Conservation (phyloP, 37 sponge, comb jelly and placozoan species). For the Petrosia ficiformis region DNA sequence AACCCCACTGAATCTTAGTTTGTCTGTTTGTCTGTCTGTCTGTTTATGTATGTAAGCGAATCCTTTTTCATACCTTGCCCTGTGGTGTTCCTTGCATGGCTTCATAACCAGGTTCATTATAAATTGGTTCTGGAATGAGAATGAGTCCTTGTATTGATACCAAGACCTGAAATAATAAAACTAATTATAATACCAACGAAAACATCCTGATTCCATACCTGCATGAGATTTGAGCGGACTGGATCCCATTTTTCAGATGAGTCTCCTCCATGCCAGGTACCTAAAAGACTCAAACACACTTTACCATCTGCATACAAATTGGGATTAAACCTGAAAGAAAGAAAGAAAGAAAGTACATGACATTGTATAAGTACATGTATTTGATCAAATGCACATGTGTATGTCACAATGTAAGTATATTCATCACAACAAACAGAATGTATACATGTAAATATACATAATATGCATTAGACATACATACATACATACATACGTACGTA, state of each 20-base stretch:
- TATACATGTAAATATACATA: too few species aligned
- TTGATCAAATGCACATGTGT: not conserved
- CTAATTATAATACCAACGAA: not conserved
- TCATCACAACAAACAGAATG: not conserved
- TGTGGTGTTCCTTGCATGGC: conserved; percentile 73
- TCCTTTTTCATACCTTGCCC: conserved; percentile 85
- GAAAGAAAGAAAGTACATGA: not conserved
- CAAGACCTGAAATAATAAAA: conserved; percentile 71
- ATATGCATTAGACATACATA: too few species aligned
- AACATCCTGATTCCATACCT: conserved; percentile 26
- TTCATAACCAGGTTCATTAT: conserved; percentile 95
- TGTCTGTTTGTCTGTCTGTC: too few species aligned
- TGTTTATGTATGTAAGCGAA: too few species aligned
- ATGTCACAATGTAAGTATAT: not conserved
- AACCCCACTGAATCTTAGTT: too few species aligned
- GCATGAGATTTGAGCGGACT: conserved; percentile 49
- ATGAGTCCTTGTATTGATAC: conserved; percentile 90
- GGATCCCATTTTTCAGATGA: conserved; percentile 93
- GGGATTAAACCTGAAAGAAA: conserved; percentile 90
- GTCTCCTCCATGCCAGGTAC: conserved; percentile 95
- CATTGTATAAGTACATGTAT: not conserved
- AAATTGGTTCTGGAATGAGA: conserved; percentile 87
- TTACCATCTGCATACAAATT: conserved; percentile 96
- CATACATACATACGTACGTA: too few species aligned
- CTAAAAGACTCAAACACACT: conserved; percentile 92